phyloP scores from a whole-genome alignment of 1,140 invertebrate genomes.

The Coelopa frigida region DNA sequence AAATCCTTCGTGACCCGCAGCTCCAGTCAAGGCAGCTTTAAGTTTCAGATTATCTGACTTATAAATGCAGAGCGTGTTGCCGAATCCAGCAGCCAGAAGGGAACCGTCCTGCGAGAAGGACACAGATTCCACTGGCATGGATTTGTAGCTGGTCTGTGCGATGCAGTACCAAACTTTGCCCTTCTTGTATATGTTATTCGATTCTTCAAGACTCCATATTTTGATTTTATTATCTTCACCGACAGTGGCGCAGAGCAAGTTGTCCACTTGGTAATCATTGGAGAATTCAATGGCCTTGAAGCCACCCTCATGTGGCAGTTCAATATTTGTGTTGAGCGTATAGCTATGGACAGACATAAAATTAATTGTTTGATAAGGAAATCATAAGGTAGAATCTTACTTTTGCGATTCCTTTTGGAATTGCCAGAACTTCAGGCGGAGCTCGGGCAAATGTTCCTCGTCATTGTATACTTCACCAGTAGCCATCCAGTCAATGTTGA shows the following conservation, averaged over 20 bases:
- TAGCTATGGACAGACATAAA: slow-evolving; percentile 50
- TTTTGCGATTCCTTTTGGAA: slow-evolving; percentile 56
- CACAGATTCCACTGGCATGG: slow-evolving; percentile 50
- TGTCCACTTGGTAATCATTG: slow-evolving; percentile 46
- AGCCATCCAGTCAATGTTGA: slow-evolving; percentile 68
- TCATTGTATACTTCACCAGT: slow-evolving; percentile 63
- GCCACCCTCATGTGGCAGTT: slow-evolving; percentile 61
- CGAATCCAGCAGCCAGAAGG: slow-evolving; percentile 64
- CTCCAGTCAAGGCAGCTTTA: slow-evolving; percentile 46
- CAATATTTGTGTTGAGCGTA: slow-evolving; percentile 63
- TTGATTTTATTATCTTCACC: slow-evolving; percentile 66
- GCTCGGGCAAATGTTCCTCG: slow-evolving; percentile 54
- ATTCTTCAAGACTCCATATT: slow-evolving; percentile 58
- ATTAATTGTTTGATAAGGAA: not conserved
- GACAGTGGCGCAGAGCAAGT: slow-evolving; percentile 54
- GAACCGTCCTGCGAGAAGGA: slow-evolving; percentile 72
- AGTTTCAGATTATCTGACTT: slow-evolving; percentile 50
- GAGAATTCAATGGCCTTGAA: slow-evolving; percentile 58
- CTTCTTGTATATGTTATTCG: slow-evolving; percentile 50
- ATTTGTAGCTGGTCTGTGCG: slow-evolving; percentile 57
- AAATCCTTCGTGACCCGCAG: slow-evolving; percentile 29
- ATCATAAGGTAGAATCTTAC: slow-evolving; percentile 44
- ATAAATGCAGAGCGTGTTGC: slow-evolving; percentile 64
- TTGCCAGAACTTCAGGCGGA: slow-evolving; percentile 73
- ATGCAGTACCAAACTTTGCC: slow-evolving; percentile 57